phyloP scores from a whole-genome alignment of 2,113 vertebrate species.

The Lagenorhynchus albirostris region DNA sequence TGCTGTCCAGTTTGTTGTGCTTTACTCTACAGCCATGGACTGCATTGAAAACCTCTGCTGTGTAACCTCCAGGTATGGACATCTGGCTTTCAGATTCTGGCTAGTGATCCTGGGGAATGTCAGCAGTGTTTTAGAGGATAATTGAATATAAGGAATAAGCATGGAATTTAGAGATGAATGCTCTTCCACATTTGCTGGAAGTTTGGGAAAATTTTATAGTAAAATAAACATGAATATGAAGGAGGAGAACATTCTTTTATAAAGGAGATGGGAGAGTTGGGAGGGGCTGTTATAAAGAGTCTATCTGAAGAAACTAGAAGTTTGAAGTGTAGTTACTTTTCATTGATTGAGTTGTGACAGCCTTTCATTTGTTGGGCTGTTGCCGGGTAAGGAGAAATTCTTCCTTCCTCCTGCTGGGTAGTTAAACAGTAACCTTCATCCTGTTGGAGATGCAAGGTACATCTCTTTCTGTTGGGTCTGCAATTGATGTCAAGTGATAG shows the following conservation, averaged over 20 bases:
- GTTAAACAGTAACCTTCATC: neutral
- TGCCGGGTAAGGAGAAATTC: neutral
- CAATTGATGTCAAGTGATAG: neutral
- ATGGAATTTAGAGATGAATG: neutral
- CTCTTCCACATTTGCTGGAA: neutral
- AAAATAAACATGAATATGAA: neutral
- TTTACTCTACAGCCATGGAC: neutral
- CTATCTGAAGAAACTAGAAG: neutral
- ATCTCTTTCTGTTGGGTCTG: neutral
- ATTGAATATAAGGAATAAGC: neutral
- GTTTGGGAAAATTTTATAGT: neutral
- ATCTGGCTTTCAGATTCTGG: neutral
- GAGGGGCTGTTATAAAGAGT: neutral
- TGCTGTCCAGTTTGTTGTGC: neutral
- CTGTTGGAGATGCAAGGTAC: neutral
- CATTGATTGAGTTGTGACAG: neutral
- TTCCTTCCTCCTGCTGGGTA: neutral
- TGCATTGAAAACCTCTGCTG: neutral
- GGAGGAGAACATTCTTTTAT: neutral
- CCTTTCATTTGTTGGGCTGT: neutral
- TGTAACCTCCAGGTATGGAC: neutral
- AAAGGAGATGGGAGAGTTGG: neutral
- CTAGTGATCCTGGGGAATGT: neutral
- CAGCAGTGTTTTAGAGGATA: neutral
- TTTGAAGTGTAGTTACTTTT: neutral